Evolutionary conservation across 1,140 invertebrate species (phyloP), one percentile per base, ranked within the genome.

Genomic region (Bemisia tabaci): DNA sequence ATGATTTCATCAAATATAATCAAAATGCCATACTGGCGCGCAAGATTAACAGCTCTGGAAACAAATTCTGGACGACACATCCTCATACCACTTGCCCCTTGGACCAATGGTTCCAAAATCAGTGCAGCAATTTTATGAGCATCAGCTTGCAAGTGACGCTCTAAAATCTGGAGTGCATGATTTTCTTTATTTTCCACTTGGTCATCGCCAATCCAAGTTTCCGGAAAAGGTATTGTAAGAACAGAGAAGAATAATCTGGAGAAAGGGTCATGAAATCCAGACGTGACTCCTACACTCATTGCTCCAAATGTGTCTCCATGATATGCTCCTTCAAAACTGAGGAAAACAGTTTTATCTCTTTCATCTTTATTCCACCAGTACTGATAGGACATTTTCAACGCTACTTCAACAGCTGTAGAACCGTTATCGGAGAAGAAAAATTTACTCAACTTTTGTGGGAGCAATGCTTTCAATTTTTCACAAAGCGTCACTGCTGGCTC

Each of bases 1-100:
- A 61, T 60, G 26, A 74, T 65, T 60, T 74, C 73, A 63, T 74
- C 73, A 65, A 58, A 26, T 27, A 74, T 72, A n/a, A 74, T 33
- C 9, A 67, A 65, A 12, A 73, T 60, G 1, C 60, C 27, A 62
- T 74, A 59, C n/a, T 67, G 22, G 12, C 63, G 26, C 26, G 39
- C 66, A 1, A 72, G 60, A 22, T 1, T 59, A 0, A 26, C n/a
- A 12, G 70, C 65, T 26, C 21, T 1, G 12, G 63, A 25, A 1
- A 73, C 24, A 26, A 64, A 72, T 22, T 48, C 27, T 21, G 71
- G 60, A 9, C 61, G 65, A 60, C 68, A 68, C 22, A 73, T 68
- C 17, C 66, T 60, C 72, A 73, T 72, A 9, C 72, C 72, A 24
- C 69, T 64, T 21, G 72, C 71, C 24, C 71, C 66, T 63, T 73